A percentile compares a stretch with the other conserved stretches of the same genome.
Evolutionary conservation across 2,113 vertebrate species (phyloP).

Genomic region (Ammodytes dubius): DNA sequence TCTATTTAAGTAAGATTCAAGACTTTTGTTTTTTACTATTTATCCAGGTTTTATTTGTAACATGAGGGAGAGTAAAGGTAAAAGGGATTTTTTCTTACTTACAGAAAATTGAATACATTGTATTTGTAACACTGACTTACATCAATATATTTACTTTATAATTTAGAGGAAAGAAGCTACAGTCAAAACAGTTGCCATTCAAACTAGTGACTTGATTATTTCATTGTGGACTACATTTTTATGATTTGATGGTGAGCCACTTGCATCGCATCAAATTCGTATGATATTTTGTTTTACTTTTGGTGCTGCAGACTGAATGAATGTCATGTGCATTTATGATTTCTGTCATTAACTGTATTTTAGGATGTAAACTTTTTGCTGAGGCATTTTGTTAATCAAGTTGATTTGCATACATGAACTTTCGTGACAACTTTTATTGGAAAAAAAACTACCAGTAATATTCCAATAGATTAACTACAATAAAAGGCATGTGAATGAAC

Average conservation of each 20-base stretch:
- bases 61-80: slow-evolving; percentile 1
- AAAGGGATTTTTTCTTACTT: slow-evolving; percentile 8
- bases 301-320: slow-evolving; percentile 30
- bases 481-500: slow-evolving; percentile 44
- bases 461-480: slow-evolving; percentile 17
- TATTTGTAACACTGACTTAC: not conserved
- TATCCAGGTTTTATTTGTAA: slow-evolving; percentile 8
- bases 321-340: not conserved
- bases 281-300: not conserved
- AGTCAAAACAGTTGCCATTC: not conserved
- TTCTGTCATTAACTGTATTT: slow-evolving; percentile 13
- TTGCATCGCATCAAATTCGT: not conserved
- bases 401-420: not conserved
- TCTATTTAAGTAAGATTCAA: not conserved
- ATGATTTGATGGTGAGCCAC: slow-evolving; percentile 11
- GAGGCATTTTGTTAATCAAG: slow-evolving; percentile 6
- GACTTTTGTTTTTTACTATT: not conserved
- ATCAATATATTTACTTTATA: not conserved
- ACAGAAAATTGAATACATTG: not conserved
- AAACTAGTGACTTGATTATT: no score
- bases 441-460: slow-evolving; percentile 1
- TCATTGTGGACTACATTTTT: slow-evolving; percentile 4
- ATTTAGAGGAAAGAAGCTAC: not conserved
- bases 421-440: slow-evolving; percentile 1
- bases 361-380: not conserved